A percentile compares a stretch with the other conserved stretches of the same genome.
phyloP scores from a whole-genome alignment of 2,113 vertebrate genomes.

The Oncorhynchus gorbuscha region DNA sequence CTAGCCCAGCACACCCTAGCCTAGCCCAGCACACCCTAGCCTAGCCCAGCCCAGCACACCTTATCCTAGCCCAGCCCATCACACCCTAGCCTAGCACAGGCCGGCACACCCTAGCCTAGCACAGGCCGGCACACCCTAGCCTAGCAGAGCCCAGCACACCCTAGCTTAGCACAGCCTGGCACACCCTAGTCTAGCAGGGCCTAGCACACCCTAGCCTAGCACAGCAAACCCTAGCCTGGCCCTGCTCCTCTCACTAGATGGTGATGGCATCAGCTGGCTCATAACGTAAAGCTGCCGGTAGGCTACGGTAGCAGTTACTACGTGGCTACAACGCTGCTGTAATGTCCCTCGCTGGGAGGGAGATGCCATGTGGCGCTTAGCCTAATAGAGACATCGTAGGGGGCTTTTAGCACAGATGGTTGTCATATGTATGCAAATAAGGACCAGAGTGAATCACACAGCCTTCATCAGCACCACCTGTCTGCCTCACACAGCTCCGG shows the following conservation, averaged over 20 bases:
- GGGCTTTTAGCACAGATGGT: slow-evolving; percentile 97
- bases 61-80: no score
- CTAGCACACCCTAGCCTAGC: neutral
- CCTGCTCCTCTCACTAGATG: slow-evolving; percentile 19
- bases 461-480: slow-evolving; percentile 92
- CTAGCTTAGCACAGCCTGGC: neutral
- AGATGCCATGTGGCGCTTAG: slow-evolving; percentile 62
- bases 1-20: no score
- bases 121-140: neutral
- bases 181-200: neutral
- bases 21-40: no score
- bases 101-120: no score
- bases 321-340: slow-evolving; percentile 37
- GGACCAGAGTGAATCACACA: slow-evolving; percentile 88
- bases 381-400: slow-evolving; percentile 90
- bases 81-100: no score
- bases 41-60: no score
- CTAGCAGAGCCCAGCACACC: neutral
- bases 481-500: slow-evolving; percentile 75
- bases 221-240: neutral
- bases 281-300: slow-evolving; percentile 39
- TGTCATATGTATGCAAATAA: slow-evolving; percentile 99
- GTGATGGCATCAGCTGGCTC: slow-evolving; percentile 49
- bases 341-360: slow-evolving; percentile 55
- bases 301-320: slow-evolving; percentile 14